Conservation (phyloP, 92 coral and sea anemone genomes). For the Epizoanthus stellaris region DNA sequence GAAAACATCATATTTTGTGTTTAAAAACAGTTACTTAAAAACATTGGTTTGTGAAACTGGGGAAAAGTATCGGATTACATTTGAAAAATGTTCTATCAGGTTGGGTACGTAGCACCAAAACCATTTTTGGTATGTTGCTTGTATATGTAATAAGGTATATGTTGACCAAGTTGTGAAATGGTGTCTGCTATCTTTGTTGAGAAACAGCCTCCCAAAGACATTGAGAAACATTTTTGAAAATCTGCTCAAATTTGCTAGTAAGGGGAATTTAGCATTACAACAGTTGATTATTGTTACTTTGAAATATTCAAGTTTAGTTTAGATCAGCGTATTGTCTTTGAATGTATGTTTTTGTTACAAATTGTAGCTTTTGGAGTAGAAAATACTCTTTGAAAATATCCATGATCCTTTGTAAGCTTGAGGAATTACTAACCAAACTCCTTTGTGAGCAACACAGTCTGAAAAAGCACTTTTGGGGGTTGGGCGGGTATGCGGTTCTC, state of each 20-base stretch:
- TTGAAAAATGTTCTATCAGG: too few species aligned
- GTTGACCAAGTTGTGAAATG: constrained; percentile 51
- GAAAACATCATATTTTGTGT: constrained; percentile 30
- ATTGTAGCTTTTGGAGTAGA: too few species aligned
- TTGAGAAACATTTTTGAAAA: constrained; percentile 22
- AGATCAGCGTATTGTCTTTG: too few species aligned
- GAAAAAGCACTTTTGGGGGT: too few species aligned
- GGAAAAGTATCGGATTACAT: constrained; percentile 37
- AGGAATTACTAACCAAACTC: too few species aligned
- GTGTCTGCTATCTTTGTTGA: constrained; percentile 48
- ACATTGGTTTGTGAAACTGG: neutral
- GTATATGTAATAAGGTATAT: constrained; percentile 45
- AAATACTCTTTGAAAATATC: too few species aligned
- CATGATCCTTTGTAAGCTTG: too few species aligned
- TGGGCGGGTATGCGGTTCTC: too few species aligned
- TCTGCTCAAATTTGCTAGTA: constrained; percentile 5
- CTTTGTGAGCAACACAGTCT: too few species aligned
- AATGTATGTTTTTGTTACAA: too few species aligned
- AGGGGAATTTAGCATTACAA: neutral
- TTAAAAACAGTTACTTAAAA: constrained; percentile 1
- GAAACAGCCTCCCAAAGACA: constrained; percentile 33
- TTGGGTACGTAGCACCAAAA: constrained; percentile 53
- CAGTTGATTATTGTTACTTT: too few species aligned
- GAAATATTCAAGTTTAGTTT: too few species aligned
- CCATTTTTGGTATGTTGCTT: constrained; percentile 40